A percentile compares a stretch with the other conserved stretches of the same genome.
Conservation (phyloP, 1,140 invertebrate species). For the Limonius californicus region DNA sequence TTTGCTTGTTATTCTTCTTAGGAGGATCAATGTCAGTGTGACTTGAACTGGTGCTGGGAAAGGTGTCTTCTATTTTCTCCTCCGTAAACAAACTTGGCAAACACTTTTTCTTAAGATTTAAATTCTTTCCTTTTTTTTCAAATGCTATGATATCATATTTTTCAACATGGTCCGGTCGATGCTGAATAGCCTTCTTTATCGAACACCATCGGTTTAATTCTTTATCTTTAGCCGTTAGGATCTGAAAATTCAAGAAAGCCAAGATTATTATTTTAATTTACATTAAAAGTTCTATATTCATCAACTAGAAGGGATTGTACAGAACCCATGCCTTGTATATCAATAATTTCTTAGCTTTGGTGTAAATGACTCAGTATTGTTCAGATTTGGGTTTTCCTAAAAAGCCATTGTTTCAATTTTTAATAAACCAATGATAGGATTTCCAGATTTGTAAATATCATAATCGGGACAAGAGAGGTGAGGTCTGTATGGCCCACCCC, state of each 20-base stretch:
- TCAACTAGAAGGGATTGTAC: too few species aligned
- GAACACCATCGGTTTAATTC: conserved; percentile 95
- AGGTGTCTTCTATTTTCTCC: conserved; percentile 26
- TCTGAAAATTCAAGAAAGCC: conserved; percentile 56
- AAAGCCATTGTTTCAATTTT: too few species aligned
- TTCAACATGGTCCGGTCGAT: conserved; percentile 75
- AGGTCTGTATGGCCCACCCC: too few species aligned
- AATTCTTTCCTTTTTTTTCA: conserved; percentile 68
- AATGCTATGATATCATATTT: conserved; percentile 74
- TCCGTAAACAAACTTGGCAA: conserved; percentile 71
- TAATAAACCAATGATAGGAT: too few species aligned
- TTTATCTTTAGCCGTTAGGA: conserved; percentile 84
- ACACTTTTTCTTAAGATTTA: conserved; percentile 74
- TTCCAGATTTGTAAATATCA: too few species aligned
- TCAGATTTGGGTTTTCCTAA: background rate
- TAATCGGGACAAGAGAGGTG: too few species aligned
- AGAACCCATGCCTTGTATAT: too few species aligned
- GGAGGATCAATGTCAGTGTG: background rate
- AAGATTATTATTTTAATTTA: background rate
- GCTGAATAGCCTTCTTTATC: conserved; percentile 83
- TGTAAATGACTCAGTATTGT: too few species aligned
- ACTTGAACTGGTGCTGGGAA: background rate
- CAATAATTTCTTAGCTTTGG: too few species aligned
- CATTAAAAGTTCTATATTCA: too few species aligned
- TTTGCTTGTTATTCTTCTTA: background rate